Evolutionary conservation across 2,888 invertebrate species (phyloP), one percentile per base, ranked within the genome.

Genomic region (Cerastis rubricosa): DNA sequence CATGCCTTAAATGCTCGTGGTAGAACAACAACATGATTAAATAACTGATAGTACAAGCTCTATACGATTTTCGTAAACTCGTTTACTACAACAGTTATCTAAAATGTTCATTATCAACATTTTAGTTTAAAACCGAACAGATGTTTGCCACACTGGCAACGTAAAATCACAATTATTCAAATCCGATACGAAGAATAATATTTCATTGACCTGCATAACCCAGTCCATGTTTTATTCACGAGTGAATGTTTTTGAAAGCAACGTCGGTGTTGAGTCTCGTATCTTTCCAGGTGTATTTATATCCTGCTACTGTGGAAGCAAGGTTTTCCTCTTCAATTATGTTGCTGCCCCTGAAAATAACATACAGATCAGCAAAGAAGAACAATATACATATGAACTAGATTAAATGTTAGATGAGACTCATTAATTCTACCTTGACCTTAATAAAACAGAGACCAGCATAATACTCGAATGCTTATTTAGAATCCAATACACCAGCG

Each of bases 301-400:
- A 89, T 14, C 85, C 89, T 2, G 94, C 87, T 7, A 90, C 75
- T 0, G 94, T 94, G 0, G 94, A 90, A 14, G 84, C 91, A 8
- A 89, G 66, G 64, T 91, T 91, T 87, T 96, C 95, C 85, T 95
- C 96, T 81, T 94, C 95, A n/a, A 96, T 95, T 3, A 95, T 83
- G 68, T 95, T 94, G 6, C 88, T 87, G 71, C 90, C 91, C 74
- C 95, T 95, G 91, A 93, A 85, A 63, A 63, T 14, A 54, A 61
- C 11, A 11, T 35, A 9, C 6, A 45, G 0, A 19, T 40, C 12
- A 68, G 12, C 0, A 59, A 22, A 49, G 22, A 51, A 59, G n/a
- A 43, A 35, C 17, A 11, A 45, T 25, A 1, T 3, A 29, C 59
- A 59, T 17, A 29, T 17, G 35, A 35, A 1, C 35, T 35, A 35